Conservation (phyloP, 2,113 vertebrate species). For the Rhabdomys dilectus region DNA sequence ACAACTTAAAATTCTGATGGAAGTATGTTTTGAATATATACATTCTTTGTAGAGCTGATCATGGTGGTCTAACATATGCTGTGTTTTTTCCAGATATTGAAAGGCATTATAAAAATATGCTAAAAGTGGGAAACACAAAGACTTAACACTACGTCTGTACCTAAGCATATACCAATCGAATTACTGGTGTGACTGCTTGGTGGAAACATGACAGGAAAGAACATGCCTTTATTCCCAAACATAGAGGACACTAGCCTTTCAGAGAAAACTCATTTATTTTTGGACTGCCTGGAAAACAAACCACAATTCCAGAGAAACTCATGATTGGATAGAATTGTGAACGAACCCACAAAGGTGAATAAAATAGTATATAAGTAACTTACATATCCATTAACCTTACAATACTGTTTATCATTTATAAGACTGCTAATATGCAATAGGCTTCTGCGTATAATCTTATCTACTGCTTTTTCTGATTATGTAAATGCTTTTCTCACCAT, state of each 20-base stretch:
- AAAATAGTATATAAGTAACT: background rate
- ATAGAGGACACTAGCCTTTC: background rate
- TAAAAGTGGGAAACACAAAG: background rate
- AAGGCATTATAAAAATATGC: background rate
- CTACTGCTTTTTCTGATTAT: background rate
- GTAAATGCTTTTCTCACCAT: background rate
- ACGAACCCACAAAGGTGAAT: background rate
- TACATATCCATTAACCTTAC: background rate
- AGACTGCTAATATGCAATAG: background rate
- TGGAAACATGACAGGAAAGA: background rate
- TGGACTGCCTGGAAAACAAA: background rate
- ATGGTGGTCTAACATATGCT: background rate
- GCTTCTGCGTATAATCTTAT: background rate
- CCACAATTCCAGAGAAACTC: background rate
- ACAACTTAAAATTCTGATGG: conserved; percentile 46
- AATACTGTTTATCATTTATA: background rate
- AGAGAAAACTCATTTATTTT: background rate
- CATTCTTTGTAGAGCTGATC: conserved; percentile 3
- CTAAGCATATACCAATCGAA: background rate
- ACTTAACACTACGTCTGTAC: background rate
- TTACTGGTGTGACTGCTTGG: background rate
- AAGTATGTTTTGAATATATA: background rate
- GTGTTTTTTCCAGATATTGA: background rate
- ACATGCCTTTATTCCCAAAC: background rate
- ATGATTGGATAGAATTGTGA: background rate